Percentiles rank a stretch among this genome's conserved stretches.
phyloP scores from a whole-genome alignment of 1,140 invertebrate species.

The Linepithema humile region DNA sequence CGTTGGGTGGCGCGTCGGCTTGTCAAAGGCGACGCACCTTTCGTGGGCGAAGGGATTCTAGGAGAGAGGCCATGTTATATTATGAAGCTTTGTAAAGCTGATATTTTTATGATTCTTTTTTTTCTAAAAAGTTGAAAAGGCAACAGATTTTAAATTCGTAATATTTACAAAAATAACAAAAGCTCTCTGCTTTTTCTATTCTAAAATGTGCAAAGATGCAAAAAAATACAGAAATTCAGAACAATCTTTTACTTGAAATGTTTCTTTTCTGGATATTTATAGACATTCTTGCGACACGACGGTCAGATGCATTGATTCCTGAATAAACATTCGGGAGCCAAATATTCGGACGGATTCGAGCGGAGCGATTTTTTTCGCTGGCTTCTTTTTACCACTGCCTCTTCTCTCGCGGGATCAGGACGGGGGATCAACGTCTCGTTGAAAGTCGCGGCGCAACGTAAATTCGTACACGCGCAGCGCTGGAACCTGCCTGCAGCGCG shows the following conservation, averaged over 20 bases:
- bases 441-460: slow-evolving; percentile 56
- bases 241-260: neutral
- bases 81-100: too few species aligned
- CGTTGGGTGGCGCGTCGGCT: slow-evolving; percentile 79
- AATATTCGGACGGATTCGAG: slow-evolving; percentile 11
- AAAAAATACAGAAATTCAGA: too few species aligned
- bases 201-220: too few species aligned
- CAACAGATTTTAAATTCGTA: too few species aligned
- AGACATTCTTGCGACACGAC: neutral
- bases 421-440: slow-evolving; percentile 46
- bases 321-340: neutral
- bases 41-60: slow-evolving; percentile 42
- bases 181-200: too few species aligned
- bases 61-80: too few species aligned
- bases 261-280: neutral
- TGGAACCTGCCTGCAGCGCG: slow-evolving; percentile 22
- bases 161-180: too few species aligned
- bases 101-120: too few species aligned
- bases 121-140: too few species aligned
- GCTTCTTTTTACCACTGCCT: slow-evolving; percentile 24
- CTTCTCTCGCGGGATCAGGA: slow-evolving; percentile 26
- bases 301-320: slow-evolving; percentile 25
- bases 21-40: slow-evolving; percentile 75
- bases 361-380: neutral
- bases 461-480: slow-evolving; percentile 46